Base-by-base conservation (phyloP, 2,888 invertebrate species). In the Ommatoiulus sabulosus region DNA sequence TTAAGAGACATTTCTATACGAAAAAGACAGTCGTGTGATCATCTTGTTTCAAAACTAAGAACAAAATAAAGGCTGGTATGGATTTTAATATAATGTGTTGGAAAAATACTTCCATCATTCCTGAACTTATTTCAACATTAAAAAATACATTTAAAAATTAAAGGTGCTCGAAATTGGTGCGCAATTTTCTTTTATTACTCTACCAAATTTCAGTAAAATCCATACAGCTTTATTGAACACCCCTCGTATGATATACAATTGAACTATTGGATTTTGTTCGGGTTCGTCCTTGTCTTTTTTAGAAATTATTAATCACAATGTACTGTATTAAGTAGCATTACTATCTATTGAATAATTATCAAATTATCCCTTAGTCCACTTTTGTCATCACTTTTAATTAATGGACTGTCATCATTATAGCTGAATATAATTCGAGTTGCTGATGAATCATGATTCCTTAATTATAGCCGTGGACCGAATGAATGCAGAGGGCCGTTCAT, bases 291-390 rank as follows among this genome's bases (percentile, higher is more conserved):
- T 20, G 17, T 6, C 15, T n/a, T 63, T n/a, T 63, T 63, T 63
- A n/a, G 63, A 1, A 63, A n/a, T 6, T n/a, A 63, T 63, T 63
- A 63, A 63, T 72, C 72, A 72, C 72, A 72, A 52, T 17, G 52
- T 52, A 7, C 72, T 7, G 20, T 8, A 72, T 20, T 1, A 20
- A 3, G 7, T 24, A 3, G 72, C 72, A 72, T 72, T 72, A 12
- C 24, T 24, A 72, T 72, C 24, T 72, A 72, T 72, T 72, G 8
- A 72, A 8, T 24, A 72, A n/a, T 72, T 72, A 72, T 72, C 72
- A 20, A 72, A 72, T 72, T 72, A 72, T 72, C 72, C 24, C 24
- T 20, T 24, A n/a, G 72, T 72, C 72, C 72, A 72, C 72, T 72
- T 72, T 72, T 72, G 20, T 63, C 63, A 63, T 63, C 63, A 72